phyloP scores from a whole-genome alignment of 2,113 vertebrate genomes.

The Ia io region DNA sequence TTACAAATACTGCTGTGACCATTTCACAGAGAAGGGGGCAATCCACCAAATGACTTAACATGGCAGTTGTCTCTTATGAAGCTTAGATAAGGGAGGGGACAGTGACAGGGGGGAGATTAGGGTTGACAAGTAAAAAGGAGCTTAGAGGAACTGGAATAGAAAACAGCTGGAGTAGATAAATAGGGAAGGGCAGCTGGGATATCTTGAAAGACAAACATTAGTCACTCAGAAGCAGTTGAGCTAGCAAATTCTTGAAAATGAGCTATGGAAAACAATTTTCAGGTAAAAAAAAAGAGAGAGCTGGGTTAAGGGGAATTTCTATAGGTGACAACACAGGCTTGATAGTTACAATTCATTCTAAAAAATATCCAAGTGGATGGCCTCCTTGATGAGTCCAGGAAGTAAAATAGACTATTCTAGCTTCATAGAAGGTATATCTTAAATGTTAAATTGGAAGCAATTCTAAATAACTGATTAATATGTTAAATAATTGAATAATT shows the following conservation, averaged over 20 bases:
- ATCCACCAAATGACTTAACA: background rate
- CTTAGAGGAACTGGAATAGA: conserved; percentile 38
- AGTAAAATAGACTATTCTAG: background rate
- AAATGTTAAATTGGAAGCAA: background rate
- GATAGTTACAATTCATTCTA: background rate
- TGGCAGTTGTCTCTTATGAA: conserved; percentile 35
- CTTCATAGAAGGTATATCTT: background rate
- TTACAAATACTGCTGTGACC: background rate
- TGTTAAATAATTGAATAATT: background rate
- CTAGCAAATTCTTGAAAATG: conserved; percentile 30
- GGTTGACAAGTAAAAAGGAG: conserved; percentile 20
- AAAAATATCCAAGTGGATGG: background rate
- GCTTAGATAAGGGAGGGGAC: background rate
- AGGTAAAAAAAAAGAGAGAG: background rate
- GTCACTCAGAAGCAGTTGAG: conserved; percentile 21
- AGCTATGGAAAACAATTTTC: background rate
- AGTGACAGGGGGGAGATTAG: background rate
- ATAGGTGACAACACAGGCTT: background rate
- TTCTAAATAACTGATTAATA: background rate
- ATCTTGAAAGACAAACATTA: conserved; percentile 58
- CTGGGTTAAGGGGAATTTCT: background rate
- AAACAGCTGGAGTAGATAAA: conserved; percentile 62
- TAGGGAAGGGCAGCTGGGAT: background rate
- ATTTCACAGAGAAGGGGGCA: background rate
- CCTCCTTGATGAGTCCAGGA: background rate